A percentile compares a stretch with the other conserved stretches of the same genome.
phyloP scores from a whole-genome alignment of 2,888 invertebrate species.

The Lasioglossum oenotherae region DNA sequence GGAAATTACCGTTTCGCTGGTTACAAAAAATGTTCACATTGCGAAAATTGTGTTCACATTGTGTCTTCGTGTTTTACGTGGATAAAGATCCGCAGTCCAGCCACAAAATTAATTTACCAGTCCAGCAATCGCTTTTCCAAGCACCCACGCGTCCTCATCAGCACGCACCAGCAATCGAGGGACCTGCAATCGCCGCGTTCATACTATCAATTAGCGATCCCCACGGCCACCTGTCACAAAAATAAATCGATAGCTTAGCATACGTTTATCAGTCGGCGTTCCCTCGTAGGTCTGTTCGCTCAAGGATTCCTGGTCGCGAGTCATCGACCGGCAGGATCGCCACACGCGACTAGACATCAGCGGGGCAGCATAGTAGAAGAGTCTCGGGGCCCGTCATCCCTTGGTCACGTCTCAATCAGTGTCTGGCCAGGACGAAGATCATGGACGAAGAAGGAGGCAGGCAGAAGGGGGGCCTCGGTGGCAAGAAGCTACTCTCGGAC shows the following conservation, averaged over 20 bases:
- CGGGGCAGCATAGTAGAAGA: slow-evolving; percentile 32
- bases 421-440: slow-evolving; percentile 58
- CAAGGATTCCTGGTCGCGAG: slow-evolving; percentile 27
- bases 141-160: background rate
- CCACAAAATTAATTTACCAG: background rate
- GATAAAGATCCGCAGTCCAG: too few relatives aligned
- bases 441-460: background rate
- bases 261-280: background rate
- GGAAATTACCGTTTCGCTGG: background rate
- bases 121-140: background rate
- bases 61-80: too few relatives aligned
- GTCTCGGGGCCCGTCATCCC: slow-evolving; percentile 70
- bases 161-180: background rate
- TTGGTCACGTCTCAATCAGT: slow-evolving; percentile 80
- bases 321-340: slow-evolving; percentile 51
- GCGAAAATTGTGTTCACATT: too few relatives aligned
- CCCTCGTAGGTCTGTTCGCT: background rate
- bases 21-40: too few relatives aligned
- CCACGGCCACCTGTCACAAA: background rate
- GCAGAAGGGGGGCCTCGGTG: slow-evolving; percentile 50
- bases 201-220: background rate
- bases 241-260: background rate
- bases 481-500: slow-evolving; percentile 67
- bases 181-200: background rate
- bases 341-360: slow-evolving; percentile 45